Conservation (phyloP, 1,140 invertebrate genomes). For the Harlomillsia oculata region DNA sequence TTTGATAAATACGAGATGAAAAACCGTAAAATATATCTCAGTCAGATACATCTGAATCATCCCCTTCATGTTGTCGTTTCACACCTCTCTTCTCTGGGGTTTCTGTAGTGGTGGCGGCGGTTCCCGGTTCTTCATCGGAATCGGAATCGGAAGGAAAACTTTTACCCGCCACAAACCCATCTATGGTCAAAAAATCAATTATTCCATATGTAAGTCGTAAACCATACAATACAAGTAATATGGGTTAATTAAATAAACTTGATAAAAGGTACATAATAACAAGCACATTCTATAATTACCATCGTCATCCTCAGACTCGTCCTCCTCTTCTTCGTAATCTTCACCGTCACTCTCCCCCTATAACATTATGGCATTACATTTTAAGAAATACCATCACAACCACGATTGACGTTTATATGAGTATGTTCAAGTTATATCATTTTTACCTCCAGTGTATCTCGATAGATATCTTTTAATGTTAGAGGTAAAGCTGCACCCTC, state of each 20-base stretch:
- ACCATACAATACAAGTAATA: constrained; percentile 2
- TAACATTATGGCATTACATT: constrained; percentile 34
- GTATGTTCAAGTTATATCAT: not conserved
- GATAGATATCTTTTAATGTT: constrained; percentile 5
- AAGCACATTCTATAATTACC: constrained; percentile 11
- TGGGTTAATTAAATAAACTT: not conserved
- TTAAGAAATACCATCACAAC: not conserved
- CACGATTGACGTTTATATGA: not conserved
- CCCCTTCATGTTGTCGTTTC: constrained; percentile 28
- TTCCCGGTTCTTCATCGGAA: not conserved
- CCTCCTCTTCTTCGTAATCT: constrained; percentile 44
- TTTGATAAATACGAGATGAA: not conserved
- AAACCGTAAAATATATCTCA: too few relatives aligned
- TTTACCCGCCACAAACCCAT: not conserved
- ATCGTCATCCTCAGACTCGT: constrained; percentile 38
- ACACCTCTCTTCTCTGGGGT: constrained; percentile 1
- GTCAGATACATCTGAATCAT: constrained; percentile 10
- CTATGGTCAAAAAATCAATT: not conserved
- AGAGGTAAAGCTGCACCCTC: constrained; percentile 4
- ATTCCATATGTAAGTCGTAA: constrained; percentile 44
- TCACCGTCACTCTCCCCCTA: constrained; percentile 40
- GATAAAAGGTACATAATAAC: not conserved
- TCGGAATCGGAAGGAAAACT: not conserved
- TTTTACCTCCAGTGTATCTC: constrained; percentile 15
- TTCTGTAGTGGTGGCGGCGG: not conserved